phyloP scores from a whole-genome alignment of 2,113 vertebrate species.

The Erythrolamprus reginae region DNA sequence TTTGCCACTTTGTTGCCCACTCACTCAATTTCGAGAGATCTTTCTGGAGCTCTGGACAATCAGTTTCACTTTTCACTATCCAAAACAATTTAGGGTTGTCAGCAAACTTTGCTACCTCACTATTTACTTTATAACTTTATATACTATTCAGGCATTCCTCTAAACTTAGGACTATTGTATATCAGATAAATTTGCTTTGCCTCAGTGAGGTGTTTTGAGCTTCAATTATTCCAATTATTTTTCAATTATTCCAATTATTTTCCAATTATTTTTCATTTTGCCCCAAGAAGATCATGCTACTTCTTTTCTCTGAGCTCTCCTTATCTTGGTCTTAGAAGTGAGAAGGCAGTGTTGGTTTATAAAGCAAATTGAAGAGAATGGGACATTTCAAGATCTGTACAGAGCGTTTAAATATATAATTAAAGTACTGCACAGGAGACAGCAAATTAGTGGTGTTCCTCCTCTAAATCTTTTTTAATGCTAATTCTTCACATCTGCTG shows the following conservation, averaged over 20 bases:
- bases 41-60: too few relatives aligned
- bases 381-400: neutral
- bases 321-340: neutral
- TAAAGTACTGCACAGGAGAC: neutral
- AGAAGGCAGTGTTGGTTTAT: neutral
- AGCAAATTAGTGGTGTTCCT: neutral
- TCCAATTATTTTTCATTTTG: neutral
- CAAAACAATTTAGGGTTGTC: too few relatives aligned
- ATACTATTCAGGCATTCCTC: neutral
- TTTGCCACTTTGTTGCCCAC: too few relatives aligned
- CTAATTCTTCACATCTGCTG: neutral
- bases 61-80: too few relatives aligned
- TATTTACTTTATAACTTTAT: too few relatives aligned
- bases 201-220: neutral
- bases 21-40: too few relatives aligned
- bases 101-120: too few relatives aligned
- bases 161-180: neutral
- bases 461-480: neutral
- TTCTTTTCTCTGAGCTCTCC: neutral
- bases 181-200: neutral
- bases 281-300: neutral
- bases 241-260: too few relatives aligned
- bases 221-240: too few relatives aligned
- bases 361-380: neutral
- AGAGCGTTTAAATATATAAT: neutral